Conservation (phyloP, 92 coral and sea anemone genomes). For the Bergia puertoricense region DNA sequence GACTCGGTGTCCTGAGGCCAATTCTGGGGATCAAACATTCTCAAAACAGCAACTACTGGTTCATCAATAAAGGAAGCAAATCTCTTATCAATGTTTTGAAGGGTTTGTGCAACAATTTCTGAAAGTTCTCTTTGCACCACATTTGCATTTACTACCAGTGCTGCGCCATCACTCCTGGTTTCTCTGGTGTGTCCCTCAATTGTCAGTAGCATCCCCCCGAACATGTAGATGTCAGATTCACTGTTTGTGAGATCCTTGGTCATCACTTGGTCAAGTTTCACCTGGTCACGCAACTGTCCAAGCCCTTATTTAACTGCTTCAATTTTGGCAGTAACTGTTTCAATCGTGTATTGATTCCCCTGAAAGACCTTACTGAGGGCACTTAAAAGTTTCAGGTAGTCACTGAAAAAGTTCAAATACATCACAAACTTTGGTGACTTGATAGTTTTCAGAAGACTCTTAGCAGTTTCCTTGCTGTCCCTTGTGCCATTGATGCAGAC, state of each 20-base stretch:
- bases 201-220: not conserved
- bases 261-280: slow-evolving; percentile 20
- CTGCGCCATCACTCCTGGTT: slow-evolving; percentile 32
- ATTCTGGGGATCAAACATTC: slow-evolving; percentile 30
- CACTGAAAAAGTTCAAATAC: slow-evolving; percentile 14
- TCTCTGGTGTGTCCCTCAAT: slow-evolving; percentile 32
- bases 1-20: slow-evolving; percentile 20
- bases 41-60: slow-evolving; percentile 16
- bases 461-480: slow-evolving; percentile 21
- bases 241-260: slow-evolving; percentile 12
- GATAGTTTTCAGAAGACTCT: slow-evolving; percentile 10
- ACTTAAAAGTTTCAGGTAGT: slow-evolving; percentile 5
- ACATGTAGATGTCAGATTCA: slow-evolving; percentile 24
- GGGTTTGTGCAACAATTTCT: slow-evolving; percentile 25
- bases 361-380: slow-evolving; percentile 24
- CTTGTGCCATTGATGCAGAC: slow-evolving; percentile 34
- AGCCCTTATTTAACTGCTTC: not conserved
- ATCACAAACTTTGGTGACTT: slow-evolving; percentile 22
- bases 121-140: slow-evolving; percentile 22
- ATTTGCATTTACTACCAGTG: slow-evolving; percentile 25
- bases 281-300: slow-evolving; percentile 19
- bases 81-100: slow-evolving; percentile 7
- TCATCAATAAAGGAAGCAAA: slow-evolving; percentile 7
- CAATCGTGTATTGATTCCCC: slow-evolving; percentile 10
- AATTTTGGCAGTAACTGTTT: not conserved